These are phyloP conservation scores for Drosophila pseudoobscura DNA, from an alignment of 1,140 invertebrate genomes.

Conservation along the genomic window DNA sequence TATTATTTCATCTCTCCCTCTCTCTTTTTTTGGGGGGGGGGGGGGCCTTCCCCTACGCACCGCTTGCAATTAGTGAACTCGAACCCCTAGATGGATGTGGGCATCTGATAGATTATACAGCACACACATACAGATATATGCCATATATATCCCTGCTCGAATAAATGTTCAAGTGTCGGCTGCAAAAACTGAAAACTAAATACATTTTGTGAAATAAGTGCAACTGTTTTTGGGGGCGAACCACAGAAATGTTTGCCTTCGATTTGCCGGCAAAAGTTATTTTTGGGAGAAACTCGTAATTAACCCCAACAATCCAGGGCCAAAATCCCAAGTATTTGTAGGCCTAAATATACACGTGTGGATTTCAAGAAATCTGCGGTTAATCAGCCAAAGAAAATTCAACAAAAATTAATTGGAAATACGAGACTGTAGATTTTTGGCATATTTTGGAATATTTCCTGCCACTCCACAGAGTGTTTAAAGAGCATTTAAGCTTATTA, in stretches of 20 bases:
- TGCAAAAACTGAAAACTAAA: slow-evolving; percentile 28
- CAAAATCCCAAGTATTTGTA: not conserved
- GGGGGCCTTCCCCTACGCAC: slow-evolving; percentile 46
- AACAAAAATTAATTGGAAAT: no score
- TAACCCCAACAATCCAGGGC: no score
- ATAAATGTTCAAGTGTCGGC: slow-evolving; percentile 55
- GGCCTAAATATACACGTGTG: no score
- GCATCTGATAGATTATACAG: slow-evolving; percentile 43
- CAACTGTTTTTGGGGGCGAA: not conserved
- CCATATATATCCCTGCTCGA: slow-evolving; percentile 20
- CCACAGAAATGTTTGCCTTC: no score
- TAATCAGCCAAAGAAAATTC: no score
- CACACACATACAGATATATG: slow-evolving; percentile 12
- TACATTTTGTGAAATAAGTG: slow-evolving; percentile 18
- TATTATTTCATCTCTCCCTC: slow-evolving; percentile 38
- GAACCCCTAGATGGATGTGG: slow-evolving; percentile 24
- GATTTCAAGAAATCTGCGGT: no score
- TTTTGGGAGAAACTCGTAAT: no score
- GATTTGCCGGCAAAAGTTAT: no score
- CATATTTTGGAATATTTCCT: no score
- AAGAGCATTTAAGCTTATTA: slow-evolving; percentile 37
- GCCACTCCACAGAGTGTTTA: no score
- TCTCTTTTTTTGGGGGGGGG: slow-evolving; percentile 16
- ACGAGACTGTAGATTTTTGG: no score
- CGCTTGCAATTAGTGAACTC: slow-evolving; percentile 71